phyloP scores from a whole-genome alignment of 2,113 vertebrate species.

The Thermophis baileyi region DNA sequence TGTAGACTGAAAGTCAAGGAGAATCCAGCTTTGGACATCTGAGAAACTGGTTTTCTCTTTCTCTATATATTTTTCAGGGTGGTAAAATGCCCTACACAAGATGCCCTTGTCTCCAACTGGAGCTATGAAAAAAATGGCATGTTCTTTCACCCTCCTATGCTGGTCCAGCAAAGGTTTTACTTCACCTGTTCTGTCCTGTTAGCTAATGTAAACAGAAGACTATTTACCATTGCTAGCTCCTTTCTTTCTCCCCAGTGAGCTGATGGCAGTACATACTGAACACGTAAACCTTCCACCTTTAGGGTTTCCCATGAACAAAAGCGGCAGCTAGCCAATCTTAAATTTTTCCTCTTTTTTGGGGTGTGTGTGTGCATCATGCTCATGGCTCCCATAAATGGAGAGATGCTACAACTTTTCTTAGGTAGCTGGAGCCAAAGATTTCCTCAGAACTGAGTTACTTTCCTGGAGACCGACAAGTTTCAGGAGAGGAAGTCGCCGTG shows the following conservation, averaged over 20 bases:
- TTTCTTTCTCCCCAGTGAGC: background rate
- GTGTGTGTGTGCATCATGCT: too few relatives aligned
- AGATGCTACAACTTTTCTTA: background rate
- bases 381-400: slow-evolving; percentile 20
- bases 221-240: background rate
- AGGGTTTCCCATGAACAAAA: background rate
- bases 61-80: background rate
- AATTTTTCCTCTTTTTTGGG: background rate
- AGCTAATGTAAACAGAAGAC: background rate
- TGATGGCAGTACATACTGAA: background rate
- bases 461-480: slow-evolving; percentile 49
- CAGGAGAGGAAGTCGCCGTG: slow-evolving; percentile 36
- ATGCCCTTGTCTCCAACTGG: background rate
- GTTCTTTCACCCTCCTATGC: background rate
- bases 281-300: background rate
- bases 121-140: background rate
- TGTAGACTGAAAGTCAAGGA: background rate
- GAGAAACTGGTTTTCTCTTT: background rate
- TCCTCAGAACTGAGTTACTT: slow-evolving; percentile 46
- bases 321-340: background rate
- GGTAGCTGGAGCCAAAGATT: slow-evolving; percentile 52
- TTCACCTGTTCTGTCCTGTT: too few relatives aligned
- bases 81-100: too few relatives aligned
- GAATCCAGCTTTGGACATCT: background rate
- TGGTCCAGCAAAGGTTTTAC: background rate